Percentiles rank a stretch among this genome's conserved stretches.
phyloP scores from a whole-genome alignment of 2,888 invertebrate species.

The Bibio marci region DNA sequence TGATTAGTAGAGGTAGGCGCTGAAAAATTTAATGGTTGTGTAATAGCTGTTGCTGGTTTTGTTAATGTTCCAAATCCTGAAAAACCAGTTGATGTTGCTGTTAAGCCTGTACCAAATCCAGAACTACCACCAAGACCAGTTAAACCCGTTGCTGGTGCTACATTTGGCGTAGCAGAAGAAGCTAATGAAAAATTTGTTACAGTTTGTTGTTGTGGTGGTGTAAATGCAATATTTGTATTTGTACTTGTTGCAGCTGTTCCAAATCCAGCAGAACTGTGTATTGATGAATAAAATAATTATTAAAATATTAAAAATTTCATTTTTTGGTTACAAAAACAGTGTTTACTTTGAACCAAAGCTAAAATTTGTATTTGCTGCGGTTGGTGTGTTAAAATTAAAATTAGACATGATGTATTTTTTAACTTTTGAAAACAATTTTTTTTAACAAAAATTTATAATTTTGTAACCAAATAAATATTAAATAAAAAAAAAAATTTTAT shows the following conservation, averaged over 20 bases:
- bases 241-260: background rate
- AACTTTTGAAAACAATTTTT: too few relatives aligned
- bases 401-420: background rate
- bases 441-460: too few relatives aligned
- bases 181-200: background rate
- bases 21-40: too few relatives aligned
- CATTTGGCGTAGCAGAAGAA: background rate
- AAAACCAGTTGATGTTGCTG: background rate
- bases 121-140: too few relatives aligned
- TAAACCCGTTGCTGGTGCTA: slow-evolving; percentile 10
- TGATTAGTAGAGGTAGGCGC: too few relatives aligned
- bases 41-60: slow-evolving; percentile 1
- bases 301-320: too few relatives aligned
- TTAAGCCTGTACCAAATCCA: background rate
- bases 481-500: too few relatives aligned
- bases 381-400: slow-evolving; percentile 1
- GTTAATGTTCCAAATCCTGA: background rate
- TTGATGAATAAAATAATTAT: background rate
- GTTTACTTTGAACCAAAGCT: too few relatives aligned
- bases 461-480: too few relatives aligned
- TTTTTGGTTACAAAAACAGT: too few relatives aligned
- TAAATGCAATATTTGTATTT: background rate
- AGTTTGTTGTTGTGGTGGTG: slow-evolving; percentile 3
- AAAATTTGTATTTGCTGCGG: background rate
- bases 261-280: background rate